These are phyloP conservation scores for Invenusta paracnida DNA, from an alignment of 2,888 invertebrate species.

Conservation along the genomic window DNA sequence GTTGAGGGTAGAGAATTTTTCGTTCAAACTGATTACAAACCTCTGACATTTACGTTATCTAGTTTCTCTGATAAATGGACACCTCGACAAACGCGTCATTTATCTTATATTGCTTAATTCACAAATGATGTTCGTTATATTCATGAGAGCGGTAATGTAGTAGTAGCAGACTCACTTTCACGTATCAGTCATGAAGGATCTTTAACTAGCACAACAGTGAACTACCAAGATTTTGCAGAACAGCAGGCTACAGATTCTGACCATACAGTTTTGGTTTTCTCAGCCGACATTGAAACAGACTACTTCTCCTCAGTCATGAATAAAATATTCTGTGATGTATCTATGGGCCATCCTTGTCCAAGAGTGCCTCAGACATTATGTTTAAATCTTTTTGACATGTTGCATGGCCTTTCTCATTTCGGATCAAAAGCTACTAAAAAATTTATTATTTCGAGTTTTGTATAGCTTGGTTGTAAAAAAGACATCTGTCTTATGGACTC, in stretches of 20 bases:
- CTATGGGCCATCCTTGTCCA: background rate
- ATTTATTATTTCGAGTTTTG: background rate
- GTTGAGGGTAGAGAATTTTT: background rate
- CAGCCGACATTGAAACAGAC: background rate
- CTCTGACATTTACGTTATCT: constrained; percentile 52
- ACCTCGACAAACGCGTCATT: constrained; percentile 54
- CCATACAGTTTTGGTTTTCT: background rate
- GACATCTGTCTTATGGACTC: background rate
- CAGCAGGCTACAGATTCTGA: background rate
- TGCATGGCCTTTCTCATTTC: background rate
- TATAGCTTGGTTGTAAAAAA: background rate
- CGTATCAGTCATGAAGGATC: background rate
- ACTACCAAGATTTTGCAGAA: background rate
- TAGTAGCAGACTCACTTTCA: constrained; percentile 33
- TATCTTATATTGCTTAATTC: constrained; percentile 45
- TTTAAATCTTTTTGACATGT: background rate
- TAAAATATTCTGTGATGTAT: background rate
- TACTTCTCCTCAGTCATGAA: background rate
- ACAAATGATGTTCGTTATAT: too few relatives aligned
- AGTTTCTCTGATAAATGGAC: constrained; percentile 51
- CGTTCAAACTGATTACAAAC: constrained; percentile 34
- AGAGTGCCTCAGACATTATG: too few relatives aligned
- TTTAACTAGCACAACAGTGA: background rate
- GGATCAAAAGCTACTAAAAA: background rate
- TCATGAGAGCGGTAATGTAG: constrained; percentile 11